phyloP scores from a whole-genome alignment of 2,888 invertebrate genomes.

The Neocrepidodera transversa region DNA sequence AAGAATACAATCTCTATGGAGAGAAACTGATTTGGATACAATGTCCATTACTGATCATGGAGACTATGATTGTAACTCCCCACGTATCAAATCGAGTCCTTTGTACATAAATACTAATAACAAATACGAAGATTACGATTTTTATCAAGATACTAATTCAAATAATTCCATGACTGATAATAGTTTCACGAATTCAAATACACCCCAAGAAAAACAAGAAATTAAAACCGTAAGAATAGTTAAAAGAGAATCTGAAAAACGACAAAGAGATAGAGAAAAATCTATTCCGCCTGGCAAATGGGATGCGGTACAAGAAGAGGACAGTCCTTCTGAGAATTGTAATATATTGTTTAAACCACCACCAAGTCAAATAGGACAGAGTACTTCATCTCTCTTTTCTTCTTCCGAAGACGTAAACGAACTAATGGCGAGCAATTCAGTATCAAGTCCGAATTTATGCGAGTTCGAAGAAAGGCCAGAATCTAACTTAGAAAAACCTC shows the following conservation, averaged over 20 bases:
- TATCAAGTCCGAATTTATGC: slow-evolving; percentile 51
- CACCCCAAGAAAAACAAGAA: slow-evolving; percentile 80
- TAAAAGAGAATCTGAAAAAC: slow-evolving; percentile 87
- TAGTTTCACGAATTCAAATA: slow-evolving; percentile 46
- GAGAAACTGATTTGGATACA: slow-evolving; percentile 90
- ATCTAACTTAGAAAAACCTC: slow-evolving; percentile 55
- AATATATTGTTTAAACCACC: slow-evolving; percentile 51
- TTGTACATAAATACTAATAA: slow-evolving; percentile 74
- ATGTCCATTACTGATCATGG: slow-evolving; percentile 79
- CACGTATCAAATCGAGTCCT: slow-evolving; percentile 61
- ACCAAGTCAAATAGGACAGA: slow-evolving; percentile 38
- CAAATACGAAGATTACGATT: slow-evolving; percentile 50
- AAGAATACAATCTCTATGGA: slow-evolving; percentile 76
- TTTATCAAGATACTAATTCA: slow-evolving; percentile 67
- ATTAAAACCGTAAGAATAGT: slow-evolving; percentile 94
- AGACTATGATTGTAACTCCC: slow-evolving; percentile 59
- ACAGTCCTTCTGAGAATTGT: slow-evolving; percentile 53
- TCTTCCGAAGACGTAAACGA: slow-evolving; percentile 41
- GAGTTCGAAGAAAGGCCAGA: slow-evolving; percentile 45
- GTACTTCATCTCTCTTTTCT: slow-evolving; percentile 27
- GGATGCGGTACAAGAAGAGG: slow-evolving; percentile 59
- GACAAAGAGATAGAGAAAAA: slow-evolving; percentile 82
- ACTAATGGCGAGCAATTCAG: slow-evolving; percentile 36
- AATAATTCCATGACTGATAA: slow-evolving; percentile 55
- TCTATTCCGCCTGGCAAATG: slow-evolving; percentile 57